These are phyloP conservation scores for Formica exsecta DNA, from an alignment of 1,140 invertebrate species.

Conservation along the genomic window DNA sequence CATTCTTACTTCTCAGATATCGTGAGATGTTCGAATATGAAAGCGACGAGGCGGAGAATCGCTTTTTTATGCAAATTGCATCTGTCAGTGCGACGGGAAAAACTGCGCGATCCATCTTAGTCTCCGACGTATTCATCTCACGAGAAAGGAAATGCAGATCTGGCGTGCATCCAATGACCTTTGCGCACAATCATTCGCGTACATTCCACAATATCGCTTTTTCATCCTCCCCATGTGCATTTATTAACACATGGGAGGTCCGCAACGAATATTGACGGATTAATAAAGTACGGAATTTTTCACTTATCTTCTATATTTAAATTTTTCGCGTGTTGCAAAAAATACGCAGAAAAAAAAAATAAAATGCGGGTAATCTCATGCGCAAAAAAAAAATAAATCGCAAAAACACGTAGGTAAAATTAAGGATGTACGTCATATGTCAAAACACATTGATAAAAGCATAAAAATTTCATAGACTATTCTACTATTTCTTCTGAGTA, in stretches of 20 bases:
- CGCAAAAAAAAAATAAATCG: background rate
- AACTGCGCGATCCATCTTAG: constrained; percentile 77
- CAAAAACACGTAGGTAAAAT: background rate
- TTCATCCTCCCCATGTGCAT: constrained; percentile 44
- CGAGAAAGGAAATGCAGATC: constrained; percentile 78
- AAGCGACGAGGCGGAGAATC: constrained; percentile 21
- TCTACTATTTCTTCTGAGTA: too few species aligned
- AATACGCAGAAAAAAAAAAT: background rate
- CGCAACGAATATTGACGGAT: constrained; percentile 36
- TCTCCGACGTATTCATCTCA: constrained; percentile 70
- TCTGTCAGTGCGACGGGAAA: constrained; percentile 76
- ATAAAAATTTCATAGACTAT: too few species aligned
- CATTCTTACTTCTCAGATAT: constrained; percentile 1
- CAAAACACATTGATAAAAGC: too few species aligned
- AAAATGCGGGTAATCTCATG: background rate
- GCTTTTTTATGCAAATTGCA: constrained; percentile 73
- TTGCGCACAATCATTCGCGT: constrained; percentile 55
- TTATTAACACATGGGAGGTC: constrained; percentile 61
- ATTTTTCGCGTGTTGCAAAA: background rate
- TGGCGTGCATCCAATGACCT: constrained; percentile 70
- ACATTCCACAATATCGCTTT: constrained; percentile 57
- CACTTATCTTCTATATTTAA: constrained; percentile 26
- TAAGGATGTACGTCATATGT: too few species aligned
- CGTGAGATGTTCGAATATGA: constrained; percentile 10
- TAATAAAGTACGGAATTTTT: constrained; percentile 43